Evolutionary conservation across 2,797 vertebrate genomes (phyloP).

Genomic region (Muscicapa striata): DNA sequence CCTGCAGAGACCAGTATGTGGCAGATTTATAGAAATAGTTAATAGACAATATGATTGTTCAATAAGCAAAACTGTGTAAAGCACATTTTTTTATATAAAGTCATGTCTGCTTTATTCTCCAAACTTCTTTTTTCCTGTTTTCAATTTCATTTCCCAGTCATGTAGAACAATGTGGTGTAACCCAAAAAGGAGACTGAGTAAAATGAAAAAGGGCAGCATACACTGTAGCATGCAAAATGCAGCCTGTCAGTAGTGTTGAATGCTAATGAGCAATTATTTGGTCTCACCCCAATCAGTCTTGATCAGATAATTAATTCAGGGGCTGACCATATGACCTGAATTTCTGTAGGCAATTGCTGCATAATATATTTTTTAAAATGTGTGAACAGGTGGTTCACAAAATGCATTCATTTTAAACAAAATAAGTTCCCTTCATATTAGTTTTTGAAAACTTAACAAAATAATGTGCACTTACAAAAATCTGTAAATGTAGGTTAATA

Average conservation of each 20-base stretch:
- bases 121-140: slow-evolving; percentile 43
- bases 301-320: slow-evolving; percentile 50
- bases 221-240: not conserved
- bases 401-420: slow-evolving; percentile 37
- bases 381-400: slow-evolving; percentile 57
- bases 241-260: not conserved
- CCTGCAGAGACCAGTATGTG: not conserved
- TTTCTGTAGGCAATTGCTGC: slow-evolving; percentile 21
- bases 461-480: not conserved
- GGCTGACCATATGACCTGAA: slow-evolving; percentile 37
- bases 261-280: slow-evolving; percentile 29
- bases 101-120: slow-evolving; percentile 57
- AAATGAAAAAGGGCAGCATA: slow-evolving; percentile 4
- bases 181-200: slow-evolving; percentile 6
- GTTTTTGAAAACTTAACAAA: slow-evolving; percentile 40
- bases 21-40: slow-evolving; percentile 31
- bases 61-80: slow-evolving; percentile 28
- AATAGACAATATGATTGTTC: not conserved
- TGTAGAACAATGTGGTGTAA: slow-evolving; percentile 53
- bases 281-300: slow-evolving; percentile 62
- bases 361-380: slow-evolving; percentile 1
- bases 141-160: slow-evolving; percentile 60
- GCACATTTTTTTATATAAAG: slow-evolving; percentile 42
- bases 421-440: slow-evolving; percentile 20
- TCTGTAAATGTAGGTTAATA: slow-evolving; percentile 7